Conservation (phyloP, 2,797 vertebrate species). For the Bovichtus variegatus region DNA sequence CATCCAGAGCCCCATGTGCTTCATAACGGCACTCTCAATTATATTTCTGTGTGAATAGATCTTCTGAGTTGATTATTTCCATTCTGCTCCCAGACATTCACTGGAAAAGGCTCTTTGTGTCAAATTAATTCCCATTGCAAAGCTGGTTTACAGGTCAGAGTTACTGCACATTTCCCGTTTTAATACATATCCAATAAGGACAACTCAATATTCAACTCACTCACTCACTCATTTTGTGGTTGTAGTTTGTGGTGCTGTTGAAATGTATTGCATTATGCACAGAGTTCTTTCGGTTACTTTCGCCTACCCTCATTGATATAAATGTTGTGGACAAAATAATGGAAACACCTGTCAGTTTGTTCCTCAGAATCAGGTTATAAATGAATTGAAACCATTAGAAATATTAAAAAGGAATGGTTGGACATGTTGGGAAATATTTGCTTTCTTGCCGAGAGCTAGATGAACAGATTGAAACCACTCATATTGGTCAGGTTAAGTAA, state of each 20-base stretch:
- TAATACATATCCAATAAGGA: neutral
- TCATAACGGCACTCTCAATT: constrained; percentile 42
- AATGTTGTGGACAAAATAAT: too few relatives aligned
- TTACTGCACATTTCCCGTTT: neutral
- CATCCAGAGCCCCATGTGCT: constrained; percentile 27
- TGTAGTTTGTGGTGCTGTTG: too few relatives aligned
- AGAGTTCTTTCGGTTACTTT: too few relatives aligned
- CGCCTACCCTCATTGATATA: too few relatives aligned
- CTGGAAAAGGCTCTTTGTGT: constrained; percentile 15
- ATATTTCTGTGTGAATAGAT: constrained; percentile 47
- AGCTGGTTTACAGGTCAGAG: neutral
- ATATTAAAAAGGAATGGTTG: too few relatives aligned
- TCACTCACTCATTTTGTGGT: neutral
- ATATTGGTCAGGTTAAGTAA: neutral
- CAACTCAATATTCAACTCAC: neutral
- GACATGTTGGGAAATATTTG: too few relatives aligned
- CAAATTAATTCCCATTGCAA: constrained; percentile 11
- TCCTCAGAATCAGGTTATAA: too few relatives aligned
- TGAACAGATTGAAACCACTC: neutral
- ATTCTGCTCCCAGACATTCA: constrained; percentile 19
- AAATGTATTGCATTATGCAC: too few relatives aligned
- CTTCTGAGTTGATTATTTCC: constrained; percentile 33
- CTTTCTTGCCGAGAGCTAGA: neutral
- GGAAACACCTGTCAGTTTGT: too few relatives aligned
- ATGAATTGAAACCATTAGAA: too few relatives aligned